Base-by-base conservation (phyloP, 2,888 invertebrate genomes). In the Heteropelma amictum region DNA sequence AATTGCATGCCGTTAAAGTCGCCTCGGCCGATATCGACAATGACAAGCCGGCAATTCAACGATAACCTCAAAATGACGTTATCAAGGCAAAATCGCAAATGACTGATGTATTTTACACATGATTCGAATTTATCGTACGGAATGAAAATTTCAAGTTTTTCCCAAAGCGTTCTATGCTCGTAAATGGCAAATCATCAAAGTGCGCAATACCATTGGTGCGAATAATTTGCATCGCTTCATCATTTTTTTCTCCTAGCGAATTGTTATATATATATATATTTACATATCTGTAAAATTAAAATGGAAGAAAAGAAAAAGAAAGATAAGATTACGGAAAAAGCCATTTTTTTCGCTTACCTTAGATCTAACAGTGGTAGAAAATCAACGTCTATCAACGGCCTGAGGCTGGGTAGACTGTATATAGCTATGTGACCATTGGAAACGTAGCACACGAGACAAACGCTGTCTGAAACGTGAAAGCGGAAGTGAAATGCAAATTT, bases 331-430 rank as follows among this genome's bases (percentile, higher is more conserved):
- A 68, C 23, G n/a, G 5, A 10, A 35, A 35, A 7, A 5, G 19
- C 7, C 8, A 67, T 38, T 40, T 63, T 70, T 72, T 82, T 30
- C 63, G 81, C 85, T 91, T 91, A 97, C 97, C 97, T 97, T 91
- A 98, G 93, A 90, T 98, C 97, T 80, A 96, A 94, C 81, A 97
- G 93, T 77, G 98, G 98, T 86, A 98, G 93, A 92, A 98, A 98
- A 90, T 98, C 97, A 77, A 96, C 94, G 90, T 98, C 96, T 86
- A 98, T 93, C 79, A 99, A 93, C 83, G 95, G 95, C 90, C 97
- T 94, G 85, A 99, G 93, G 89, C 98, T 98, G 76, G 99, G 99
- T 90, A 99, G 92, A 91, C 97, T 98, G 92, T 97, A 97, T 78
- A 97, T 96, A 87, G 95, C 93, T 87, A 99, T 91, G 91, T 97